Evolutionary conservation across 1,140 invertebrate species (phyloP), one percentile per base, ranked within the genome.

Genomic region (Telenomus remus): DNA sequence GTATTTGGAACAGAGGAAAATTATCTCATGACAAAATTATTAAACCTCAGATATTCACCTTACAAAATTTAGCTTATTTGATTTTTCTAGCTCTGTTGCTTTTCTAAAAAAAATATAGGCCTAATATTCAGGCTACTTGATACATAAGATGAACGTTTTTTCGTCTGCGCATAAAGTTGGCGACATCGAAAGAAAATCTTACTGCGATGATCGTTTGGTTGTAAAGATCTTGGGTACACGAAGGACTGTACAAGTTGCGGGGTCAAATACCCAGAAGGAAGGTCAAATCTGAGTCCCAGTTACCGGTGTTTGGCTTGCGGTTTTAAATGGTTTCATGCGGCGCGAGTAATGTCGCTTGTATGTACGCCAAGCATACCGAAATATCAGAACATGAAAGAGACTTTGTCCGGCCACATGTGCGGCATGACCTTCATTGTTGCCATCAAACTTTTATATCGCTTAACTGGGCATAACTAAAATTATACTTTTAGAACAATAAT

Each of bases 241-340:
- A 34, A 59, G 57, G 61, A 70, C 74, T 48, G 63, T 55, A 74
- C 76, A 74, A 73, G 76, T 74, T 61, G 76, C 60, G 64, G 53
- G 76, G 76, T 74, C 70, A 78, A 74, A 74, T 57, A 71, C 76
- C 69, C 70, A 65, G 70, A 51, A 66, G 70, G 59, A 64, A 65
- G 76, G 71, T 70, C 59, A 75, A 70, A 59, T 70, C 49, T 56
- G 42, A 57, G 66, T 50, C 68, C 37, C 64, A 63, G 64, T 73
- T 72, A 35, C 43, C 64, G 57, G 76, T 78, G 69, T 78, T 69
- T 64, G 43, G 55, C 39, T 47, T 61, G 68, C 53, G 47, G 57
- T 75, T 75, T 71, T 57, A 75, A 78, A 78, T 75, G 76, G 71
- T 78, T 78, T 66, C 76, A 75, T 78, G 76, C 70, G 71, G 76